Conservation (phyloP, 2,888 invertebrate species). For the Synanthedon formicaeformis region DNA sequence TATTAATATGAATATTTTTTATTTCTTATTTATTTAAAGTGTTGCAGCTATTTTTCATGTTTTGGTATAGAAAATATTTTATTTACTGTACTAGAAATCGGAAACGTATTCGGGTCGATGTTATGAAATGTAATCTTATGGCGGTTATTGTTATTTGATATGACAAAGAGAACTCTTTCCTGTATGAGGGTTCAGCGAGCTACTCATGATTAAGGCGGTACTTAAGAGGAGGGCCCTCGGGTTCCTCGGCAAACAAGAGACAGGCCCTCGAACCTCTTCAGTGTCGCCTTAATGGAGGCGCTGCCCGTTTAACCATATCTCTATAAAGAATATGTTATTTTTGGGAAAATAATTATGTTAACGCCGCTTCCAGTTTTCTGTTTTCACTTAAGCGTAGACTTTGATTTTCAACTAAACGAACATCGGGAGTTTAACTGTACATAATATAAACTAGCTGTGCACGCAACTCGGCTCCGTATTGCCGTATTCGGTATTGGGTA, state of each 20-base stretch:
- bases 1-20: too few relatives aligned
- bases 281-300: conserved; percentile 39
- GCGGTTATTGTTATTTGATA: background rate
- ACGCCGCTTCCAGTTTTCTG: background rate
- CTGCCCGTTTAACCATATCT: conserved; percentile 22
- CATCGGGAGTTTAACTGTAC: too few relatives aligned
- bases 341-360: conserved; percentile 1
- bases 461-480: too few relatives aligned
- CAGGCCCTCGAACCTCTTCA: conserved; percentile 44
- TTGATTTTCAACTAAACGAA: too few relatives aligned
- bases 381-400: too few relatives aligned
- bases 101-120: background rate
- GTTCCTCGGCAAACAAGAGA: conserved; percentile 48
- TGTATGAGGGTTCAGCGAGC: conserved; percentile 23
- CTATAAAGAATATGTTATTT: conserved; percentile 6
- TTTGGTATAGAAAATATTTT: too few relatives aligned
- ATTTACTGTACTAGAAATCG: too few relatives aligned
- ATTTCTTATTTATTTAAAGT: too few relatives aligned
- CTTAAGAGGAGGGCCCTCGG: conserved; percentile 40
- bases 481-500: too few relatives aligned
- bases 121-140: background rate
- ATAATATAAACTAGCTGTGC: too few relatives aligned
- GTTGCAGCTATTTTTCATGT: too few relatives aligned
- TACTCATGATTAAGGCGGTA: conserved; percentile 57
- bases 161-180: background rate